Evolutionary conservation across 1,140 invertebrate species (phyloP).

Genomic region (Ridgeia piscesae): DNA sequence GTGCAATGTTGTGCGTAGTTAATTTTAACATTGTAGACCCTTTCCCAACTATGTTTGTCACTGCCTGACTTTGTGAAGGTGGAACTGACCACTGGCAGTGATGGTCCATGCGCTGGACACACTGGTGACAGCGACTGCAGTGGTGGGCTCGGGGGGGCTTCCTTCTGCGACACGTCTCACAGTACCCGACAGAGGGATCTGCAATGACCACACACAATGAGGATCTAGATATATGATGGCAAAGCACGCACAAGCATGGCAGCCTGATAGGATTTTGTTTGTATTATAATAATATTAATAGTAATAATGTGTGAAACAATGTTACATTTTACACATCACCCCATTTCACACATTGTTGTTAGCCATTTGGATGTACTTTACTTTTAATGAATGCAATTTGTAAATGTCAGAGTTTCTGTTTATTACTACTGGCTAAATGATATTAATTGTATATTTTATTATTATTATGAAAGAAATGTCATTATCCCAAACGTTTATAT

Average conservation of each 20-base stretch:
- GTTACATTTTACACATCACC: background rate
- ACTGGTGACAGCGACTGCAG: constrained; percentile 84
- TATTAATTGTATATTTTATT: too few species aligned
- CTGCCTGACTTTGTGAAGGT: background rate
- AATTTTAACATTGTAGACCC: too few species aligned
- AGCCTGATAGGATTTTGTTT: too few species aligned
- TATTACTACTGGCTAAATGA: background rate
- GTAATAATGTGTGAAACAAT: background rate
- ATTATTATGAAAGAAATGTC: too few species aligned
- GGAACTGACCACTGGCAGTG: constrained; percentile 76
- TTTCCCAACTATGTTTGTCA: too few species aligned
- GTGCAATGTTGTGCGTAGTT: too few species aligned
- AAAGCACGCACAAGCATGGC: background rate
- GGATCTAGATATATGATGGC: background rate
- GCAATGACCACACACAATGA: background rate
- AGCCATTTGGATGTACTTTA: background rate
- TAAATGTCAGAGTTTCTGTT: background rate
- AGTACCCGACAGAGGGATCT: constrained; percentile 48
- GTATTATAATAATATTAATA: too few species aligned
- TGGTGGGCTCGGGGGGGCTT: constrained; percentile 84
- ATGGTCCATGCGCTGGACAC: constrained; percentile 87
- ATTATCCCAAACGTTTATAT: too few species aligned
- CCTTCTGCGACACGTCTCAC: constrained; percentile 80
- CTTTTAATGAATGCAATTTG: background rate
- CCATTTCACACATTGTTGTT: background rate